A percentile compares a stretch with the other conserved stretches of the same genome.
Conservation (phyloP, 2,113 vertebrate species). For the Phalacrocorax carbo region DNA sequence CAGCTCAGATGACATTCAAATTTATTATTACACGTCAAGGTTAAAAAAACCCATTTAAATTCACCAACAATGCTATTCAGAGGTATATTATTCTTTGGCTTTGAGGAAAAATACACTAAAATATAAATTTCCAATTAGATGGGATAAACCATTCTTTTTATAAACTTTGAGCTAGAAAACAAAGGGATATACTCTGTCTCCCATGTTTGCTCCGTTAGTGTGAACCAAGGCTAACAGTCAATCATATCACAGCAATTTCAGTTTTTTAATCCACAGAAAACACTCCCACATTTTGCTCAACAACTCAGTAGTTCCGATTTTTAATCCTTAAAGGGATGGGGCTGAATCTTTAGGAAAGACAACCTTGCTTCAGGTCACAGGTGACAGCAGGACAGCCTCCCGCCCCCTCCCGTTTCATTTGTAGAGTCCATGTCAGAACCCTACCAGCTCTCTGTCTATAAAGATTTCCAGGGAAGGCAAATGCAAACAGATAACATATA, state of each 20-base stretch:
- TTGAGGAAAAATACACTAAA: not conserved
- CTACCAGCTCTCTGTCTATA: not conserved
- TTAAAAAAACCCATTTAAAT: not conserved
- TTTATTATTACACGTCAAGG: not conserved
- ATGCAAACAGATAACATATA: not conserved
- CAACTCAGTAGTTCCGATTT: not conserved
- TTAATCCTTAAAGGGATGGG: not conserved
- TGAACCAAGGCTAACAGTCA: not conserved
- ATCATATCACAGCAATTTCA: not conserved
- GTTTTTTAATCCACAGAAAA: not conserved
- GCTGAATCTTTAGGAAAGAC: not conserved
- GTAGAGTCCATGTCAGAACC: not conserved
- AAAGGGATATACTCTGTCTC: not conserved
- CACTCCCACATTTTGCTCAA: not conserved
- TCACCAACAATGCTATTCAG: not conserved
- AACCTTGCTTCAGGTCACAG: not conserved
- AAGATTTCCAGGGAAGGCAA: not conserved
- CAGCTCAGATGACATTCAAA: not conserved
- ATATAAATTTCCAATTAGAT: not conserved
- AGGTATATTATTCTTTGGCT: not conserved
- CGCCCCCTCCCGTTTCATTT: not conserved
- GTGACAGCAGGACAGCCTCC: not conserved
- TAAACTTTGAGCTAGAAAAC: not conserved
- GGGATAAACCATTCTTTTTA: not conserved
- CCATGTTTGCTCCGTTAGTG: not conserved